Conservation (phyloP, 2,888 invertebrate genomes). For the Hypolimnas misippus region DNA sequence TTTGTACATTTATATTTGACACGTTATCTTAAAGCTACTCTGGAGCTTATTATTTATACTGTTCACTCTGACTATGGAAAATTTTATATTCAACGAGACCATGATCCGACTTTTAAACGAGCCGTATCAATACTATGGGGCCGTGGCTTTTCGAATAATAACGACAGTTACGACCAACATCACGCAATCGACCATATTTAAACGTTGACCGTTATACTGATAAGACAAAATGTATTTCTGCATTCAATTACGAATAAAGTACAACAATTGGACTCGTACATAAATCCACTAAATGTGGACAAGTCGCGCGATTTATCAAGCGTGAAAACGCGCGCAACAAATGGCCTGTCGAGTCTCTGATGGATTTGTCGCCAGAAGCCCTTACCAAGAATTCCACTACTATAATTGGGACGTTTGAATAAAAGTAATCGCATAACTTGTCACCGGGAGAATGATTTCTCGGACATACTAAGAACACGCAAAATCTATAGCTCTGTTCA, state of each 20-base stretch:
- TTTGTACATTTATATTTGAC: constrained; percentile 3
- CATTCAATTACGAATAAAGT: constrained; percentile 64
- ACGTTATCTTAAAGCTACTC: constrained; percentile 44
- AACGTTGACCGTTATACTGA: constrained; percentile 30
- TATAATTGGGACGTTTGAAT: constrained; percentile 37
- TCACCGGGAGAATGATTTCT: background rate
- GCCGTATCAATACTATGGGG: constrained; percentile 57
- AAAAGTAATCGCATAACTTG: constrained; percentile 18
- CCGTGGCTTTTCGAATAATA: constrained; percentile 43
- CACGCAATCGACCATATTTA: constrained; percentile 32
- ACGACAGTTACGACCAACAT: constrained; percentile 8
- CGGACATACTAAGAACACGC: background rate
- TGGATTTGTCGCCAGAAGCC: constrained; percentile 79
- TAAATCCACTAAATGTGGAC: constrained; percentile 79
- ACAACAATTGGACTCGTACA: constrained; percentile 59
- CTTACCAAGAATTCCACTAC: constrained; percentile 58
- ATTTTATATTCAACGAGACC: constrained; percentile 49
- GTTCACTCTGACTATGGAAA: constrained; percentile 57
- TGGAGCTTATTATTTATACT: constrained; percentile 47
- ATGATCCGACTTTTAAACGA: constrained; percentile 59
- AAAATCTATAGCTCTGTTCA: background rate
- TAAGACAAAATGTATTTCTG: constrained; percentile 27
- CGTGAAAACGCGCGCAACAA: constrained; percentile 80
- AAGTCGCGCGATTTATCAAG: constrained; percentile 78
- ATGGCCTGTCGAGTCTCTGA: constrained; percentile 80